phyloP scores from a whole-genome alignment of 2,888 invertebrate genomes.

The Trichogramma evanescens region DNA sequence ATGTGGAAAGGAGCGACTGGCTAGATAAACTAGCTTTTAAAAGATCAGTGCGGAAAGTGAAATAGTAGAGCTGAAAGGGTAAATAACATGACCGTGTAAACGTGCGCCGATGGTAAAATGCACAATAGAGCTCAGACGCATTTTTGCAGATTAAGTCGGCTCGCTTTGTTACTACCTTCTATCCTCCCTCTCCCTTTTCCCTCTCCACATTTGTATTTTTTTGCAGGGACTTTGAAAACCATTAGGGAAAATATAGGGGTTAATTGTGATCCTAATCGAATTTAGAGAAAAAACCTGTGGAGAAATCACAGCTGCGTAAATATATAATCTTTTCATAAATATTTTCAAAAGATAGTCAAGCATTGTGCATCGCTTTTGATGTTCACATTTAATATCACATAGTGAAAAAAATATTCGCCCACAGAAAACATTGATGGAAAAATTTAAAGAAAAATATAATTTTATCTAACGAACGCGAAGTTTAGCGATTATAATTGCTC shows the following conservation, averaged over 20 bases:
- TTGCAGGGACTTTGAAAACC: slow-evolving; percentile 6
- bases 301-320: too few relatives aligned
- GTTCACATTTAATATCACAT: too few relatives aligned
- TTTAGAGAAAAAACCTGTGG: too few relatives aligned
- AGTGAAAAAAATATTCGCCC: too few relatives aligned
- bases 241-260: slow-evolving; percentile 2
- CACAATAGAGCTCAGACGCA: slow-evolving; percentile 14
- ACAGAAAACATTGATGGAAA: too few relatives aligned
- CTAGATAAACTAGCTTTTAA: slow-evolving; percentile 36
- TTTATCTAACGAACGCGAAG: too few relatives aligned
- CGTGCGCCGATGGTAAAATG: slow-evolving; percentile 25
- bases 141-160: slow-evolving; percentile 36
- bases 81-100: background rate
- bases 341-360: too few relatives aligned
- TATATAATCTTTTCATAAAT: too few relatives aligned
- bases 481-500: too few relatives aligned
- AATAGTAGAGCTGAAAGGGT: slow-evolving; percentile 8
- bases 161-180: slow-evolving; percentile 20
- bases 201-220: slow-evolving; percentile 2
- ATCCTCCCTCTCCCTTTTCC: background rate
- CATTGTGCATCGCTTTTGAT: too few relatives aligned
- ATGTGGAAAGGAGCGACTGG: background rate
- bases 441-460: too few relatives aligned
- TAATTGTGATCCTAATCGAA: slow-evolving; percentile 18
- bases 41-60: slow-evolving; percentile 26